phyloP scores from a whole-genome alignment of 1,140 invertebrate species.

The Cryptotermes secundus region DNA sequence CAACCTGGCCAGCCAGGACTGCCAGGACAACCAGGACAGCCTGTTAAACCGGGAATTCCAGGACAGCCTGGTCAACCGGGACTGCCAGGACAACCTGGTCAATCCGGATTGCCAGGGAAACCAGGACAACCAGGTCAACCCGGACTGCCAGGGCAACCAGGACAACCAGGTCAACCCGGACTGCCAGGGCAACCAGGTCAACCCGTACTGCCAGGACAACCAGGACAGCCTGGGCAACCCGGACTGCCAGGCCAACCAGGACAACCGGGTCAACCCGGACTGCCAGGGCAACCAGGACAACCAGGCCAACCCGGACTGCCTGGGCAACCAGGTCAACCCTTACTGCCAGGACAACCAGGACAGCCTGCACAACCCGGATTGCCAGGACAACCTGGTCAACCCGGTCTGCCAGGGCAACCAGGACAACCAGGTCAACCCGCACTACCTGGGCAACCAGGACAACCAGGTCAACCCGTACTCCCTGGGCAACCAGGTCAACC shows the following conservation, averaged over 20 bases:
- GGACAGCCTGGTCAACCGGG: conserved; percentile 39
- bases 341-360: conserved; percentile 38
- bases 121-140: too few relatives aligned
- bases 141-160: too few relatives aligned
- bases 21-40: conserved; percentile 42
- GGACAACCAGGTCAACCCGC: conserved; percentile 35
- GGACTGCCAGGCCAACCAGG: conserved; percentile 43
- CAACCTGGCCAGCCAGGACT: too few relatives aligned
- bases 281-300: conserved; percentile 38
- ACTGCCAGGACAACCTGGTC: conserved; percentile 38
- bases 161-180: too few relatives aligned
- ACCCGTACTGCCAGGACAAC: too few relatives aligned
- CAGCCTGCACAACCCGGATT: conserved; percentile 37
- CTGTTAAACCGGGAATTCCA: conserved; percentile 38
- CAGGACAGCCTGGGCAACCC: too few relatives aligned
- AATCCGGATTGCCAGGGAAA: conserved; percentile 35
- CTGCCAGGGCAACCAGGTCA: too few relatives aligned
- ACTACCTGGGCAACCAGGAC: conserved; percentile 37
- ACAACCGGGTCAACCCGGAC: conserved; percentile 37
- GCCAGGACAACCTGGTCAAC: conserved; percentile 28
- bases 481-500: conserved; percentile 36
- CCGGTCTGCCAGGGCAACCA: conserved; percentile 27
- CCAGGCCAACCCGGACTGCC: conserved; percentile 38
- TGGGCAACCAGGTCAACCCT: conserved; percentile 40
- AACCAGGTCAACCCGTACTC: conserved; percentile 36